phyloP scores from a whole-genome alignment of 2,113 vertebrate genomes.

The Enhydra lutris region DNA sequence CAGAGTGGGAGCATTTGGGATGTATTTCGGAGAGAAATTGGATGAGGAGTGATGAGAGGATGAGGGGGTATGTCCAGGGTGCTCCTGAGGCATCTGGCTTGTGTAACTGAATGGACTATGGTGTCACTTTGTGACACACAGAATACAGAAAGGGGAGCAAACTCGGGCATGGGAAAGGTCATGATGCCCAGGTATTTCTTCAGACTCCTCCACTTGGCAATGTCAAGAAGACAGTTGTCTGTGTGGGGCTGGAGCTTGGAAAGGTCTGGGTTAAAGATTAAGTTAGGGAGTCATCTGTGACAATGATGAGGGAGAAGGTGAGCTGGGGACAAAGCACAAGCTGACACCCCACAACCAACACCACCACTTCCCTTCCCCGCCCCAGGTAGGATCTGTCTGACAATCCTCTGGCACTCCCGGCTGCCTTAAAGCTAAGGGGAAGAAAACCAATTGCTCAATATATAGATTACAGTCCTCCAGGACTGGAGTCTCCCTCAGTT shows the following conservation, averaged over 20 bases:
- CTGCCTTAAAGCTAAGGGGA: neutral
- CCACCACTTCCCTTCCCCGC: too few relatives aligned
- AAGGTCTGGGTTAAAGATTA: neutral
- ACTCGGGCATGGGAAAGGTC: neutral
- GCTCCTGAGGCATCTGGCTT: neutral
- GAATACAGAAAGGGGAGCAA: neutral
- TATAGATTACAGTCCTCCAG: neutral
- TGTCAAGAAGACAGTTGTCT: neutral
- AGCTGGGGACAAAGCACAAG: too few relatives aligned
- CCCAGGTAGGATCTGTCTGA: too few relatives aligned
- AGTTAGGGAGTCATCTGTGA: neutral
- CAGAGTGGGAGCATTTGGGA: neutral
- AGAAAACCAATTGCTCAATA: neutral
- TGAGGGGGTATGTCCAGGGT: neutral
- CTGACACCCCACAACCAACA: too few relatives aligned
- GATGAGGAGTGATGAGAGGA: neutral
- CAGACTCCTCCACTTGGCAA: neutral
- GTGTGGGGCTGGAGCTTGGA: neutral
- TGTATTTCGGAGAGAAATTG: neutral
- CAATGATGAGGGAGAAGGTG: too few relatives aligned
- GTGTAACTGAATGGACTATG: neutral
- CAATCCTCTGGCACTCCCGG: too few relatives aligned
- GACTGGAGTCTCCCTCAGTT: neutral
- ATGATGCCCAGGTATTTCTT: neutral
- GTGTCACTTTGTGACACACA: neutral